phyloP scores from a whole-genome alignment of 2,113 vertebrate species.

The Tylochromis polylepis region DNA sequence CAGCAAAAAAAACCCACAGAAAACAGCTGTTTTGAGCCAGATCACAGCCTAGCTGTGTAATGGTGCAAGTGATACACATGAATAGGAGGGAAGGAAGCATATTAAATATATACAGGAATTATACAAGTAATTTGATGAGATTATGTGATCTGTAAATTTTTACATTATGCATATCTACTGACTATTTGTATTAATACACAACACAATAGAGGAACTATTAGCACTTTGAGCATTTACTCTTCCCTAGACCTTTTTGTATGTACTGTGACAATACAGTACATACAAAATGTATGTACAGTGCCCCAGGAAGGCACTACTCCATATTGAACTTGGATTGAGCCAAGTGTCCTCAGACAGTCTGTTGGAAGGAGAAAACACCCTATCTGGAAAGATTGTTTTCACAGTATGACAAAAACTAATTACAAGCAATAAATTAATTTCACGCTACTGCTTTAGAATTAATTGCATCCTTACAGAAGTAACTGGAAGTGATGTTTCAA shows the following conservation, averaged over 20 bases:
- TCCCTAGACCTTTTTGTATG: background rate
- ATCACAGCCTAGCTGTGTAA: too few species aligned
- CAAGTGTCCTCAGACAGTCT: slow-evolving; percentile 48
- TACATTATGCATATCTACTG: background rate
- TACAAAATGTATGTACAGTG: background rate
- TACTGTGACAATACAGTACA: background rate
- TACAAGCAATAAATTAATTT: slow-evolving; percentile 75
- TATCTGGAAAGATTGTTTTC: slow-evolving; percentile 68
- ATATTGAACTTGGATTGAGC: slow-evolving; percentile 29
- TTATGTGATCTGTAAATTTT: background rate
- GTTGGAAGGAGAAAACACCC: slow-evolving; percentile 40
- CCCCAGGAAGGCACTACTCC: slow-evolving; percentile 5
- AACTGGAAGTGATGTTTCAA: slow-evolving; percentile 62
- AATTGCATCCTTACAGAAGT: slow-evolving; percentile 68
- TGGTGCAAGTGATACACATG: background rate
- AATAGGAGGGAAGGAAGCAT: too few species aligned
- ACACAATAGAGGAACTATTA: background rate
- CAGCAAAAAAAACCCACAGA: too few species aligned
- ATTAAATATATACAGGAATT: background rate
- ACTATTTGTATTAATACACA: background rate
- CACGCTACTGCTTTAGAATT: slow-evolving; percentile 70
- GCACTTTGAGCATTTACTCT: background rate
- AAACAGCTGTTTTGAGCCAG: too few species aligned
- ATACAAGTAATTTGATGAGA: background rate
- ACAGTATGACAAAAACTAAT: slow-evolving; percentile 70